These are phyloP conservation scores for Phrynocephalus versicolor DNA, from an alignment of 2,113 vertebrate genomes.

Conservation along the genomic window DNA sequence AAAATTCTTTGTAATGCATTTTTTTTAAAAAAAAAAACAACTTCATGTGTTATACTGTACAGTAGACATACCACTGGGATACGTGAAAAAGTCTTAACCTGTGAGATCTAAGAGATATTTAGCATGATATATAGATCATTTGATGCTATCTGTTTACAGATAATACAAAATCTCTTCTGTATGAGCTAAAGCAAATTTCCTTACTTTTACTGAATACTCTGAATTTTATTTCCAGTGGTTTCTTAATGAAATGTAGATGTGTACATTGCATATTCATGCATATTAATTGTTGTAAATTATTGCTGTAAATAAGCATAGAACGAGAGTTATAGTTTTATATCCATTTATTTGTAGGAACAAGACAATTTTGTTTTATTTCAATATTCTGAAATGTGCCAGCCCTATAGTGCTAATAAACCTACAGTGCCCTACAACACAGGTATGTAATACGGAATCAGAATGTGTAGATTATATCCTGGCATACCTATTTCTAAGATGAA, in stretches of 20 bases:
- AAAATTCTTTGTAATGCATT: constrained; percentile 19
- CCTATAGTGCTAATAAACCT: constrained; percentile 88
- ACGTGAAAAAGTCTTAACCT: background rate
- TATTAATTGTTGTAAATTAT: background rate
- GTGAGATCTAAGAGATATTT: background rate
- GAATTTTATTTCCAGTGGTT: background rate
- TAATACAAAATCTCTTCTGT: background rate
- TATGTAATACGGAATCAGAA: constrained; percentile 65
- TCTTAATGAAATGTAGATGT: background rate
- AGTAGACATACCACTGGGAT: background rate
- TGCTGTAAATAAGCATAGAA: background rate
- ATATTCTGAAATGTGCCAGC: constrained; percentile 91
- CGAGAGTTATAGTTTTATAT: constrained; percentile 28
- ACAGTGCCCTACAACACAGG: constrained; percentile 96
- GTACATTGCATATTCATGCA: background rate
- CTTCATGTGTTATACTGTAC: background rate
- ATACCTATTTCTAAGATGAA: background rate
- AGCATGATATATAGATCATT: background rate
- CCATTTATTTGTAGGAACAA: constrained; percentile 86
- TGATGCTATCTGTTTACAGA: background rate
- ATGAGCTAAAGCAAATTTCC: background rate
- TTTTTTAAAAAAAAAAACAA: too few relatives aligned
- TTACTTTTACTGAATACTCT: background rate
- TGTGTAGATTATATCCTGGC: background rate
- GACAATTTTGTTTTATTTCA: constrained; percentile 95